Evolutionary conservation across 2,888 invertebrate species (phyloP), one percentile per base, ranked within the genome.

Genomic region (Orthosia incerta): DNA sequence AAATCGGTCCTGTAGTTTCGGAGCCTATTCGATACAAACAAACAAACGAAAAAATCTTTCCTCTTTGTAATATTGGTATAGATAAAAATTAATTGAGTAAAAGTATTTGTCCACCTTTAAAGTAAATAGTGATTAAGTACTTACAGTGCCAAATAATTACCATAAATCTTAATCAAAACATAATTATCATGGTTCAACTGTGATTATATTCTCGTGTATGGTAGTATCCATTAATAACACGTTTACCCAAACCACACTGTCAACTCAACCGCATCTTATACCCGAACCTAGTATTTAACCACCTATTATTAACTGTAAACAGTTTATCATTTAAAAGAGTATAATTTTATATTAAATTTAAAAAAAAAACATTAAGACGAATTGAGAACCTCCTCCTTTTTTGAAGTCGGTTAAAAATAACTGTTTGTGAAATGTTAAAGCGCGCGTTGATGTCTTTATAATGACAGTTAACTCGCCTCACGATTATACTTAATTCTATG

Each of bases 381-480:
- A 39, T 39, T 39, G 39, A 39, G 18, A 59, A 20, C 7, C 39
- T 39, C 39, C 39, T 39, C 39, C 39, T 7, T 39, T 26, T 39
- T 39, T 39, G 39, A 39, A 39, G 16, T 56, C 9, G 9, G 15
- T 26, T 56, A 2, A 16, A 53, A 31, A 64, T 74, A 72, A 66
- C 72, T 16, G 74, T 16, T n/a, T 0, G 0, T 31, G 59, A 78
- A 74, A 83, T 71, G 85, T 79, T 76, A 72, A 64, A 56, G 55
- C 74, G 56, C 83, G 82, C 90, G 89, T 89, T 91, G 90, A 91
- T 91, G 89, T 90, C 89, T 91, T 90, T 91, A 87, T 89, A 90
- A 91, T 90, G 76, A 79, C 55, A 61, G 56, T 62, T 65, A 77
- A 59, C 68, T 79, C 74, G 76, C 31, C n/a, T 13, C 23, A 4